phyloP scores from a whole-genome alignment of 2,113 vertebrate genomes.

The Nymphicus hollandicus region DNA sequence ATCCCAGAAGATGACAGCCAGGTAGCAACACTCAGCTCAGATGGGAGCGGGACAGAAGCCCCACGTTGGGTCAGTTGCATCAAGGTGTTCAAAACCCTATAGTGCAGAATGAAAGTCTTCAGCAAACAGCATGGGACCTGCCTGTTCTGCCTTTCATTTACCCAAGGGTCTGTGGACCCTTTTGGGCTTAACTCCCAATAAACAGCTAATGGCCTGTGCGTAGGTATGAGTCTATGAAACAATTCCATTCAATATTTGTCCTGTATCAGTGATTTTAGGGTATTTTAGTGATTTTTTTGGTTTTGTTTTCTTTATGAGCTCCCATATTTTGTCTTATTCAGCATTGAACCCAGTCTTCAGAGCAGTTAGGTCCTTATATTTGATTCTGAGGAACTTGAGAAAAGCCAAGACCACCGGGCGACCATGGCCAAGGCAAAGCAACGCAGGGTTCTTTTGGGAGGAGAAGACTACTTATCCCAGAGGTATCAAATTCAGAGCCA shows the following conservation, averaged over 20 bases:
- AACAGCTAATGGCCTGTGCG: neutral
- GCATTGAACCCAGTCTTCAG: neutral
- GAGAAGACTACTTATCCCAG: neutral
- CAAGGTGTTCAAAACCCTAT: neutral
- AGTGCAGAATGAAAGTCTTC: neutral
- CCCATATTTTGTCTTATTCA: neutral
- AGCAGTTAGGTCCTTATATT: neutral
- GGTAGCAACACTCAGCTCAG: neutral
- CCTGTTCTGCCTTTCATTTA: neutral
- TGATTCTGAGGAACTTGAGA: neutral
- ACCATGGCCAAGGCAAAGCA: neutral
- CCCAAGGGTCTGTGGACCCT: neutral
- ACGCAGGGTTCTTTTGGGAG: neutral
- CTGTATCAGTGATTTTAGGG: neutral
- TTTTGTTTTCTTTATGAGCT: neutral
- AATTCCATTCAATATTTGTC: neutral
- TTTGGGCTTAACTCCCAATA: neutral
- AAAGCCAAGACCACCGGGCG: neutral
- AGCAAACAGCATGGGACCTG: neutral
- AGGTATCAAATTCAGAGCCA: neutral
- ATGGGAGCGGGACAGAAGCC: fast-evolving
- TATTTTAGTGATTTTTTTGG: neutral
- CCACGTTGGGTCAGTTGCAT: fast-evolving
- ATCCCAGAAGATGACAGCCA: neutral
- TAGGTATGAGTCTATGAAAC: neutral